Base-by-base conservation (phyloP, 92 coral and sea anemone species). In the Nematostella vectensis region DNA sequence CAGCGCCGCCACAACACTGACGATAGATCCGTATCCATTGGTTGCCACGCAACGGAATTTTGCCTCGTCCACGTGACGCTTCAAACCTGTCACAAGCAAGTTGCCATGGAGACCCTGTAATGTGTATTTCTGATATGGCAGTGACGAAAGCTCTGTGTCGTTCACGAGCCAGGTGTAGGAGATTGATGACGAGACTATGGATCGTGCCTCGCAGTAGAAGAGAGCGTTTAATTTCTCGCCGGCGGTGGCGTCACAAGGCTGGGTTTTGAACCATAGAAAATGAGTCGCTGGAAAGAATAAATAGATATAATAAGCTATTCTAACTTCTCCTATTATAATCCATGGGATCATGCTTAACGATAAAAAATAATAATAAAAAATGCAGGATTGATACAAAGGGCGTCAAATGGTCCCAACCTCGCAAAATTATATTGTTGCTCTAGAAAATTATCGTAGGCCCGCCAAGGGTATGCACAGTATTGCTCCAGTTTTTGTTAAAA, bases 41-140 rank as follows among this genome's bases (percentile, higher is more conserved):
- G 50, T 76, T 30, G 75, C 88, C 23, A 69, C 47, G 20, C 88
- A 81, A 47, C 79, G 63, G 57, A 63, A 81, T 8, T 12, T 44
- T 3, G 59, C 77, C 6, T 64, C 65, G 22, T 81, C 72, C 0
- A 19, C 25, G 57, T 56, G 62, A 31, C 56, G 50, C 17, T 37
- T 54, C 18, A 58, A 31, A 38, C 67, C 67, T 16, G 24, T 36
- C 2, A 74, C 43, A 24, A 62, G 43, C 26, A 73, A 50, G 51
- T 45, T 45, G 2, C 63, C 57, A 45, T 45, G 51, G 51, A 9
- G 4, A 45, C 51, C 51, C 23, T 45, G 18, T 45, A 45, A 6
- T 4, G 18, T 4, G 23, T 45, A 45, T 22, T 45, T 45, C 8
- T 15, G 6, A n/a, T n/a, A n/a, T n/a, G n/a, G n/a, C 4, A 4